Evolutionary conservation across 1,140 invertebrate genomes (phyloP), one percentile per base, ranked within the genome.

Genomic region (Oreohelix idahoensis): DNA sequence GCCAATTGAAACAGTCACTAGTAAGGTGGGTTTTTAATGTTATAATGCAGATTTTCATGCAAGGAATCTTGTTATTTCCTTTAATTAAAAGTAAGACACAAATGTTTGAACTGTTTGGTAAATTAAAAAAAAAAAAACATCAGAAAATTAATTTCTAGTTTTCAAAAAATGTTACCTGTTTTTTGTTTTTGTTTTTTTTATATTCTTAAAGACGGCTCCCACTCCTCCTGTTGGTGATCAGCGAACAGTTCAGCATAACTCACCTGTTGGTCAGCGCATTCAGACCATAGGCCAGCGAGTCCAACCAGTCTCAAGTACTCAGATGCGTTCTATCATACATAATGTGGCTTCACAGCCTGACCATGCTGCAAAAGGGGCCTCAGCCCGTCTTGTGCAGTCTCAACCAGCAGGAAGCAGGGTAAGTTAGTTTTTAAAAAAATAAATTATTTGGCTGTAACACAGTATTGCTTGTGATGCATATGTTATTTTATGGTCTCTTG

Each of bases 311-410:
- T 49, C 79, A 58, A 66, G 42, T 15, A 20, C 36, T 17, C 63
- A 81, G n/a, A 71, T 81, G 38, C 45, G 79, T 35, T 81, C 79
- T 13, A 81, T 81, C 45, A 70, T 81, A 32, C 79, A 81, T 39
- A 81, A 71, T 79, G 77, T 79, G 32, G 49, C 1, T 10, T 17
- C 53, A 79, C 77, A 79, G 35, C 53, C 39, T 23, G n/a, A n/a
- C 32, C 26, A 45, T 15, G 23, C 10, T 17, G n/a, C n/a, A 17
- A 20, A 51, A 39, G 23, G 36, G 4, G 0, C 51, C 29, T 26
- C 77, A 23, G 39, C 35, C 13, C 39, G 29, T 66, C 35, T 63
- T 32, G 20, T 39, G 13, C 77, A 79, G 53, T 45, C 53, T 45
- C 77, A 39, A 8, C 1, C 51, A n/a, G 35, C 35, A 77, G 75